Evolutionary conservation across 2,888 invertebrate species (phyloP).

Genomic region (Tuberolachnus salignus): DNA sequence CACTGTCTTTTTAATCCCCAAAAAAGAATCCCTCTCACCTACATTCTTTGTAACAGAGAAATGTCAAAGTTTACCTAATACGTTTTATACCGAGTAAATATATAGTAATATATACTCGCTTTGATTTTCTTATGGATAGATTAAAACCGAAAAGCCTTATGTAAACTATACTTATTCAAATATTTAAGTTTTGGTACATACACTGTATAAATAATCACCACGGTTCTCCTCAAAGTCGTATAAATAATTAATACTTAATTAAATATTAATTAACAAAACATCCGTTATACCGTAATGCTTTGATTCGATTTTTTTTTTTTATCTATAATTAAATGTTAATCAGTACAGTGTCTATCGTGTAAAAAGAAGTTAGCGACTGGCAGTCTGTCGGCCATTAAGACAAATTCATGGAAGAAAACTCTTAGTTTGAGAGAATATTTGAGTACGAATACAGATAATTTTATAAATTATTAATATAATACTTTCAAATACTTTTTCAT

Average conservation of each 20-base stretch:
- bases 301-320: no score
- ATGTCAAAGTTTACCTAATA: background rate
- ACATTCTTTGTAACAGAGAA: background rate
- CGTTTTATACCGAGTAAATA: background rate
- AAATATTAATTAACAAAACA: no score
- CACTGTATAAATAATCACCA: background rate
- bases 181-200: background rate
- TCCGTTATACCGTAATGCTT: no score
- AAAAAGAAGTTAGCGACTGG: no score
- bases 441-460: no score
- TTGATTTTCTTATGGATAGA: background rate
- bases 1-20: background rate
- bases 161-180: background rate
- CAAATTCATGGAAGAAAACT: no score
- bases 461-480: no score
- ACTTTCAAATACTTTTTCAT: no score
- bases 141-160: background rate
- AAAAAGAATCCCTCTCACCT: background rate
- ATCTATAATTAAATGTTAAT: no score
- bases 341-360: no score
- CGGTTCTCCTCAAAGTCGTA: background rate
- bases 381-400: no score
- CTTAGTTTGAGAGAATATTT: no score
- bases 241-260: background rate
- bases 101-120: background rate